Conservation (phyloP, 2,888 invertebrate genomes). For the Agrochola litura region DNA sequence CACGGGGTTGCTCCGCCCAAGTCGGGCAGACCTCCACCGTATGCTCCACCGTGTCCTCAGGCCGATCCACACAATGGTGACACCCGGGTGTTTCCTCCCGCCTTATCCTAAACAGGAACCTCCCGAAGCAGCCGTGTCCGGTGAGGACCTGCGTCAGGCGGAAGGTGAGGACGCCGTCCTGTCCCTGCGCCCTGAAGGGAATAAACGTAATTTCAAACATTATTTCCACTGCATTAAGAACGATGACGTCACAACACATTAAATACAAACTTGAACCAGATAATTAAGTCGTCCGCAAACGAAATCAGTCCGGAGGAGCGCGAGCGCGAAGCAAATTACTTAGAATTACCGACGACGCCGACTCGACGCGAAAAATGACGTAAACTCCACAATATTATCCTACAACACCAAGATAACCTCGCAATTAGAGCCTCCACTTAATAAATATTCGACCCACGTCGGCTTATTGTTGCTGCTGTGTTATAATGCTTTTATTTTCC, state of each 20-base stretch:
- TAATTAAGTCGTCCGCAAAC: constrained; percentile 61
- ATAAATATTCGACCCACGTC: constrained; percentile 70
- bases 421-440: constrained; percentile 67
- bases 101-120: too few species aligned
- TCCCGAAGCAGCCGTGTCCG: too few species aligned
- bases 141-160: too few species aligned
- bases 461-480: constrained; percentile 66
- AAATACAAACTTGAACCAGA: constrained; percentile 48
- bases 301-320: constrained; percentile 52
- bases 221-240: constrained; percentile 28
- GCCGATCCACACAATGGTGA: too few species aligned
- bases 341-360: constrained; percentile 60
- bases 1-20: too few species aligned
- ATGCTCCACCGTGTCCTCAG: too few species aligned
- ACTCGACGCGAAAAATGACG: constrained; percentile 61
- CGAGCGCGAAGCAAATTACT: constrained; percentile 59
- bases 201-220: constrained; percentile 28
- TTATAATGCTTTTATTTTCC: constrained; percentile 69
- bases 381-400: constrained; percentile 58
- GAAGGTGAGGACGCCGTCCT: too few species aligned
- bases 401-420: constrained; percentile 63
- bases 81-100: too few species aligned
- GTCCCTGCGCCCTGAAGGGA: too few species aligned
- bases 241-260: constrained; percentile 53
- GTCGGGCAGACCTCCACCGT: too few species aligned